phyloP scores from a whole-genome alignment of 2,797 vertebrate species.

The Falco biarmicus region DNA sequence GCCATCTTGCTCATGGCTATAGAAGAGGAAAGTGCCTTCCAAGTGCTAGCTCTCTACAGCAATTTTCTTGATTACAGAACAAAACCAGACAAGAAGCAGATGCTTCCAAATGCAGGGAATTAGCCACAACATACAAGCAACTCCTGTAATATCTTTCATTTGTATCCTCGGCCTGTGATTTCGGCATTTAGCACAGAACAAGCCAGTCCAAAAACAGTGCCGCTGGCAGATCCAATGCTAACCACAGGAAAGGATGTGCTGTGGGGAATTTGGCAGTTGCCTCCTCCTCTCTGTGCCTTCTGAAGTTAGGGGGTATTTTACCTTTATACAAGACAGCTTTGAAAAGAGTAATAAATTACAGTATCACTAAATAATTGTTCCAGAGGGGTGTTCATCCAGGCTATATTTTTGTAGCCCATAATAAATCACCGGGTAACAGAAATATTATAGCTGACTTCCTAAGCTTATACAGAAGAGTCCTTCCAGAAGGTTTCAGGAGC shows the following conservation, averaged over 20 bases:
- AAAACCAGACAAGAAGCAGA: slow-evolving; percentile 70
- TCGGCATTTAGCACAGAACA: slow-evolving; percentile 32
- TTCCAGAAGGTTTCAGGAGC: slow-evolving; percentile 51
- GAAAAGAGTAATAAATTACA: slow-evolving; percentile 67
- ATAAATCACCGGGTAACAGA: slow-evolving; percentile 65
- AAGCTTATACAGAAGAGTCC: slow-evolving; percentile 24
- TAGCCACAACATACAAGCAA: slow-evolving; percentile 69
- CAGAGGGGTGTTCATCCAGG: slow-evolving; percentile 64
- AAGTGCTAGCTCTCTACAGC: slow-evolving; percentile 50
- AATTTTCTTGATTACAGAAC: slow-evolving; percentile 71
- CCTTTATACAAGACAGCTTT: slow-evolving; percentile 54
- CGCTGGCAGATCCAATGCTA: slow-evolving; percentile 40
- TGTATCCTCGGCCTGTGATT: slow-evolving; percentile 57
- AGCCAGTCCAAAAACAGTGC: slow-evolving; percentile 55
- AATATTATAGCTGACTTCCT: slow-evolving; percentile 44
- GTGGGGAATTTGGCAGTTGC: slow-evolving; percentile 63
- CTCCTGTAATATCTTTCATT: slow-evolving; percentile 67
- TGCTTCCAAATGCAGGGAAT: slow-evolving; percentile 61
- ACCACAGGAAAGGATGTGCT: slow-evolving; percentile 72
- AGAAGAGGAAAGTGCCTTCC: slow-evolving; percentile 41
- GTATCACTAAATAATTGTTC: slow-evolving; percentile 66
- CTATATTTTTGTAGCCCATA: slow-evolving; percentile 57
- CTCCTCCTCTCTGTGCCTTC: slow-evolving; percentile 37
- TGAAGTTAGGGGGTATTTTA: slow-evolving; percentile 65
- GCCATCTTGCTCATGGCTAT: slow-evolving; percentile 61